Evolutionary conservation across 2,888 invertebrate genomes (phyloP), one percentile per base, ranked within the genome.

Genomic region (Drosophila quasianomalipes): DNA sequence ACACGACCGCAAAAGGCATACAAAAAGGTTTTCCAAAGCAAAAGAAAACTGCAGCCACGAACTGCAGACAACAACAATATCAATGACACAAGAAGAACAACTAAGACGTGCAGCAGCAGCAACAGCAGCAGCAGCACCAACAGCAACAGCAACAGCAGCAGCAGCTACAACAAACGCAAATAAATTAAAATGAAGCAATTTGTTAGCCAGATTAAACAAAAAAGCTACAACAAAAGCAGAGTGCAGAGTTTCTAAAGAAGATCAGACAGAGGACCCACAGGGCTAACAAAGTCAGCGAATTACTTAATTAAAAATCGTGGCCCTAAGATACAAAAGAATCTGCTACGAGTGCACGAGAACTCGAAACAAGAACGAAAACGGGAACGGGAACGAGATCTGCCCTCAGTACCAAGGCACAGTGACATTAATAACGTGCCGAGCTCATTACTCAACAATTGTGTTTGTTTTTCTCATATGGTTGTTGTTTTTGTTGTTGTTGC

Each of bases 291-390:
- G 83, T 83, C 89, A 83, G 82, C 85, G 85, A 91, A 92, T 92
- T 92, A 91, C 92, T 92, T 92, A 92, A 92, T 92, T 92, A 92
- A 92, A 92, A 92, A 89, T 82, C 86, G 84, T 92, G 92, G 91
- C 89, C 88, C 87, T 78, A 54, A 76, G 73, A 74, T 67, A 81
- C 76, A 72, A 68, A 75, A 78, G 74, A 61, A 57, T n/a, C 57
- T 49, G 65, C 60, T 60, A n/a, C 47, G 59, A 47, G 62, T 30
- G 41, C 39, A 44, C 41, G 58, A 58, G 58, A 58, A 58, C 44
- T 31, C 44, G 22, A 44, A 58, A 44, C 31, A 44, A 66, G 53
- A 53, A 75, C 54, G 64, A 63, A 62, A 60, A 72, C 54, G 59
- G 67, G 66, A 63, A 76, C 22, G 44, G 52, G 26, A 67, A 54